Percentiles rank a stretch among this genome's conserved stretches.
phyloP scores from a whole-genome alignment of 1,140 invertebrate species.

The Conus betulinus region DNA sequence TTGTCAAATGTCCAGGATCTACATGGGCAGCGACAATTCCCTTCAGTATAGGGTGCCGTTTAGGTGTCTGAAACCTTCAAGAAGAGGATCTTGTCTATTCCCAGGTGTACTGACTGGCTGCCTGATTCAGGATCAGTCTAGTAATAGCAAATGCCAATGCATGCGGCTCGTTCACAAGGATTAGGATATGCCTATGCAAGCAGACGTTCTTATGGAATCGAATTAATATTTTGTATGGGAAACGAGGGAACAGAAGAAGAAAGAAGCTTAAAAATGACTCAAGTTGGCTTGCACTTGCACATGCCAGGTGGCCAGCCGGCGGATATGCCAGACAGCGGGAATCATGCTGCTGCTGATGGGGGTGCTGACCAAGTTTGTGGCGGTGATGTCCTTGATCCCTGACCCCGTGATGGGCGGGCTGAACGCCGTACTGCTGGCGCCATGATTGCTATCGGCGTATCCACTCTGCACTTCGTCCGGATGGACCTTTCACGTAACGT shows the following conservation, averaged over 20 bases:
- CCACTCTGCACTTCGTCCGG: constrained; percentile 53
- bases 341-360: constrained; percentile 81
- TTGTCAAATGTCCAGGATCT: too few species aligned
- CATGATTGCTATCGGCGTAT: constrained; percentile 1
- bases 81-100: too few species aligned
- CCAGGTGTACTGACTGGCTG: too few species aligned
- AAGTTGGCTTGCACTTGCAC: too few species aligned
- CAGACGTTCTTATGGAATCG: not conserved
- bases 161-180: not conserved
- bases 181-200: not conserved
- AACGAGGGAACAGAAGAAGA: too few species aligned
- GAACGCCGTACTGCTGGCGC: constrained; percentile 21
- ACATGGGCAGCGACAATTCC: too few species aligned
- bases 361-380: constrained; percentile 88
- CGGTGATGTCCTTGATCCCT: constrained; percentile 90
- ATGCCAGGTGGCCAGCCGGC: constrained; percentile 55
- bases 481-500: constrained; percentile 52
- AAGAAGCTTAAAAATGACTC: too few species aligned
- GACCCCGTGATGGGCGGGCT: constrained; percentile 88
- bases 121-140: too few species aligned
- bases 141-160: too few species aligned
- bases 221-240: not conserved
- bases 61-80: too few species aligned
- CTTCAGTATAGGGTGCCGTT: too few species aligned
- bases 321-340: constrained; percentile 82